Evolutionary conservation across 2,113 vertebrate genomes (phyloP).

Genomic region (Gallinago paraguaiae): DNA sequence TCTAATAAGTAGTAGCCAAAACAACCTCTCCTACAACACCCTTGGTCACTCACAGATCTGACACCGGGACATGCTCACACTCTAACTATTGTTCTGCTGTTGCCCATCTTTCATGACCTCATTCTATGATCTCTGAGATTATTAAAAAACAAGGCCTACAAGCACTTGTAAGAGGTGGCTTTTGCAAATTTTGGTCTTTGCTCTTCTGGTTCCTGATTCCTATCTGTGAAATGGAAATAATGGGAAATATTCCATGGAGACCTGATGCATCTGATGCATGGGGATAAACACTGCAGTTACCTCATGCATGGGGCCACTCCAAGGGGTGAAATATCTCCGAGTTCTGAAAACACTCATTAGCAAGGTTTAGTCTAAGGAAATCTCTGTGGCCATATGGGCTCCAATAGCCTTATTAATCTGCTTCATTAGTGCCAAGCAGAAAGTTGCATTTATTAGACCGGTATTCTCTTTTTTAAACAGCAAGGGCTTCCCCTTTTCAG

Average conservation of each 20-base stretch:
- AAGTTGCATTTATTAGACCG: constrained; percentile 26
- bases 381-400: constrained; percentile 1
- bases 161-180: not conserved
- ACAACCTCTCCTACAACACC: not conserved
- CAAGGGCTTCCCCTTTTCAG: not conserved
- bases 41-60: not conserved
- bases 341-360: constrained; percentile 1
- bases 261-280: not conserved
- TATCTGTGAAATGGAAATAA: not conserved
- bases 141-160: not conserved
- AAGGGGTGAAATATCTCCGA: not conserved
- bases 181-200: not conserved
- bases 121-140: not conserved
- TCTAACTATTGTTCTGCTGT: not conserved
- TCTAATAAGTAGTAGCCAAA: not conserved
- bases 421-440: constrained; percentile 15
- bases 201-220: not conserved
- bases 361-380: constrained; percentile 19
- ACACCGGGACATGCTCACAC: not conserved
- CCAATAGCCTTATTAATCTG: constrained; percentile 23
- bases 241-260: not conserved
- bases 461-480: not conserved
- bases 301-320: not conserved
- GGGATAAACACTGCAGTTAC: not conserved
- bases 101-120: not conserved